A percentile compares a stretch with the other conserved stretches of the same genome.
phyloP scores from a whole-genome alignment of 2,797 vertebrate species.

The Moxostoma hubbsi region DNA sequence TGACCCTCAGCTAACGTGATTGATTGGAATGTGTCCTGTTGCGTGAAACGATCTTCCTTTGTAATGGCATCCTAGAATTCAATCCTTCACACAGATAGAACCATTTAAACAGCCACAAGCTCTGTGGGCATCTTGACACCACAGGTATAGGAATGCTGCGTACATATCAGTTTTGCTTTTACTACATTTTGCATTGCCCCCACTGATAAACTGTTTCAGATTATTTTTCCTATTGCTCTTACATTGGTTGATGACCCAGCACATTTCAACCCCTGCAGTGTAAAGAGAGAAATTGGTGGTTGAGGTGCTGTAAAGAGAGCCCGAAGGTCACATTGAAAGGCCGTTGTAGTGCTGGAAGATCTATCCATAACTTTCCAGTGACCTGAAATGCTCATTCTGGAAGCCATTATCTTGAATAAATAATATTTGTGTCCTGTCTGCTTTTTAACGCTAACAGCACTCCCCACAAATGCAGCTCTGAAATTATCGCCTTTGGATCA shows the following conservation, averaged over 20 bases:
- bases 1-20: constrained; percentile 50
- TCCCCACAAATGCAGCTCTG: constrained; percentile 20
- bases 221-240: constrained; percentile 27
- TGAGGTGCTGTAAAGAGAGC: constrained; percentile 32
- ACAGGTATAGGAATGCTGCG: constrained; percentile 34
- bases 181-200: constrained; percentile 17
- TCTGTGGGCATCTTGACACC: constrained; percentile 24
- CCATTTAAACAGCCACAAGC: constrained; percentile 20
- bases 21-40: constrained; percentile 44
- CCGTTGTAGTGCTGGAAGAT: constrained; percentile 54
- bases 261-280: constrained; percentile 21
- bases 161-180: constrained; percentile 42
- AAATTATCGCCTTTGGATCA: constrained; percentile 34
- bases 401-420: constrained; percentile 73
- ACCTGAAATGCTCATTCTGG: constrained; percentile 68
- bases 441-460: constrained; percentile 33
- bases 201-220: not conserved
- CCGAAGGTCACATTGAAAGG: constrained; percentile 29
- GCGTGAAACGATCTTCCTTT: constrained; percentile 38
- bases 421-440: constrained; percentile 30
- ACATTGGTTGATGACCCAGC: constrained; percentile 27
- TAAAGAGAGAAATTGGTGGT: constrained; percentile 31
- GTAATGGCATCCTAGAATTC: constrained; percentile 18
- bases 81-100: constrained; percentile 5
- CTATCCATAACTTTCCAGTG: constrained; percentile 63